Base-by-base conservation (phyloP, 2,113 vertebrate species). In the Petromus typicus region DNA sequence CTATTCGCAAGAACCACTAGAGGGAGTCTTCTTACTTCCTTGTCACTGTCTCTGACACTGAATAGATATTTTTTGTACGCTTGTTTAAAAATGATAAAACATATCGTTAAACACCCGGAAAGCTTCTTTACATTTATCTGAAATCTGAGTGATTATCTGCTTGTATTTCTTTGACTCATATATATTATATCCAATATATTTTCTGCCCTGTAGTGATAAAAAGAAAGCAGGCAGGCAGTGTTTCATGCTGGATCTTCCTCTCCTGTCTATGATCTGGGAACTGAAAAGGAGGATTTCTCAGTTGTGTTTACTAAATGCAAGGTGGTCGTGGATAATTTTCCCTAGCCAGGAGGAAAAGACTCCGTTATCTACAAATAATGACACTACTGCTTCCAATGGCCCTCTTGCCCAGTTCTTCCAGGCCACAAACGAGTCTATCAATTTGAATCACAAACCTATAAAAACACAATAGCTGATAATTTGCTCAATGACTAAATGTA, bases 1-100 rank as follows among this genome's bases (percentile, higher is more conserved):
- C 86, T 96, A 95, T 93, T 80, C 96, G 93, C 43, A 89, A 81
- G 57, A 91, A 95, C 97, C 97, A 98, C 97, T 97, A 98, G 97
- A 97, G 97, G 97, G 97, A 96, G 96, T 95, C 66, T 93, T 95
- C 63, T 95, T 89, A 94, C 97, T 87, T 97, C 96, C 93, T 76
- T 97, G 90, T 91, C 73, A 69, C 54, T 48, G 45, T 75, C 63
- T 67, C 88, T 84, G 34, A 40, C 69, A 80, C 16, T 7, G 81
- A 79, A 91, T 32, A 89, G 64, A 90, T 90, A 63, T 22, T 37
- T 83, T 81, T 56, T 40, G 40, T 43, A 66, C 1, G 54, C 17
- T 90, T 93, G 51, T 87, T 83, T 78, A 87, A 88, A 94, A 95
- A 88, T 45, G 56, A 85, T 85, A 84, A 90, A 43, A 45, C 40